Base-by-base conservation (phyloP, 1,140 invertebrate species). In the Brachionus koreanus region DNA sequence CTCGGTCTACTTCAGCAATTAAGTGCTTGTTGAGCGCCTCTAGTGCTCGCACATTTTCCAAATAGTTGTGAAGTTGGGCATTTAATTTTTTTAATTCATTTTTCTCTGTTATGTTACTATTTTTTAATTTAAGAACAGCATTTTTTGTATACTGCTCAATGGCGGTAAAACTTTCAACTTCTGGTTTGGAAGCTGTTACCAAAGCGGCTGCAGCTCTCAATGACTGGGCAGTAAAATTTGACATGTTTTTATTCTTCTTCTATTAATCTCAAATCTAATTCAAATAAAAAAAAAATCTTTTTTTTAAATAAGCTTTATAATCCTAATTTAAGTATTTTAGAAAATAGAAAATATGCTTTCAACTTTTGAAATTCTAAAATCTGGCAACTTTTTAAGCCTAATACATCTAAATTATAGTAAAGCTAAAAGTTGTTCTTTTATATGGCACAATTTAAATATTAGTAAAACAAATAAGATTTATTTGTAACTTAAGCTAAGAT, bases 81-180 rank as follows among this genome's bases (percentile, higher is more conserved):
- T 79, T 79, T 16, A 79, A 33, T 61, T 65, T 57, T 79, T 65
- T 57, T 0, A 79, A 25, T 25, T 79, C 76, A 61, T 65, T 29
- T 61, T 79, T 79, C 23, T 79, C 76, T 7, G 23, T 79, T 5
- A 42, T 19, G 42, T 79, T 79, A 35, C 49, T 79, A 33, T 57
- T 79, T 65, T 79, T 79, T 37, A 79, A 13, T 61, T 79, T 61
- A 7, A 79, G 16, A n/a, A 79, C 61, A 12, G 76, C 49, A 61
- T 57, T 79, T 65, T 79, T 79, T 43, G 76, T 79, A 29, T 42
- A 79, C 19, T 39, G 33, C 57, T 57, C 37, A 23, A 79, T 42
- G 23, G 76, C 76, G 9, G 76, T 61, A 10, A 74, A 46, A 3
- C 39, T 46, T 46, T 74, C 69, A 46, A 29, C 23, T 19, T 65